phyloP scores from a whole-genome alignment of 2,113 vertebrate species.

The Thamnophis sirtalis region DNA sequence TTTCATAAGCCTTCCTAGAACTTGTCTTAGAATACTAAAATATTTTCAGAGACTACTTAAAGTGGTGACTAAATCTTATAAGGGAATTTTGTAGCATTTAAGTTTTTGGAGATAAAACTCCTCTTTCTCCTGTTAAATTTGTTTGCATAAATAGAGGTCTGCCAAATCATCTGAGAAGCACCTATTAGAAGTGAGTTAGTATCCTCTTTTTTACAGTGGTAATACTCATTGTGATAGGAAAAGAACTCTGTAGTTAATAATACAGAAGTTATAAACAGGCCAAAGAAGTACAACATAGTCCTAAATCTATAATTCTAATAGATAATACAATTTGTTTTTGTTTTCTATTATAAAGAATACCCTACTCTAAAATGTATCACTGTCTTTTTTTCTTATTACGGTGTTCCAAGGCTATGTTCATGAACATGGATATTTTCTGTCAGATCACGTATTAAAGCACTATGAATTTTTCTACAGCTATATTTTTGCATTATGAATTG shows the following conservation, averaged over 20 bases:
- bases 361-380: background rate
- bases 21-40: background rate
- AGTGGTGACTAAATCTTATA: background rate
- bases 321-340: background rate
- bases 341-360: background rate
- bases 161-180: background rate
- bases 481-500: background rate
- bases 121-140: background rate
- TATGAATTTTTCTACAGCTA: background rate
- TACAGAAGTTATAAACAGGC: background rate
- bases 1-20: background rate
- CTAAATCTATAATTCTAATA: background rate
- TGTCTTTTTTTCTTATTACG: background rate
- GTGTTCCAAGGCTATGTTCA: background rate
- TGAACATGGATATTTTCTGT: background rate
- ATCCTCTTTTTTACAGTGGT: background rate
- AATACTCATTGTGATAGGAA: background rate
- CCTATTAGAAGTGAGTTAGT: background rate
- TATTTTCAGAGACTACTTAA: background rate
- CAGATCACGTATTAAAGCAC: background rate
- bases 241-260: background rate
- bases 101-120: background rate
- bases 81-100: background rate
- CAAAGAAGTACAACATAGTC: background rate
- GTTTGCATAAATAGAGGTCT: background rate